Base-by-base conservation (phyloP, 2,113 vertebrate genomes). In the Nestor notabilis region DNA sequence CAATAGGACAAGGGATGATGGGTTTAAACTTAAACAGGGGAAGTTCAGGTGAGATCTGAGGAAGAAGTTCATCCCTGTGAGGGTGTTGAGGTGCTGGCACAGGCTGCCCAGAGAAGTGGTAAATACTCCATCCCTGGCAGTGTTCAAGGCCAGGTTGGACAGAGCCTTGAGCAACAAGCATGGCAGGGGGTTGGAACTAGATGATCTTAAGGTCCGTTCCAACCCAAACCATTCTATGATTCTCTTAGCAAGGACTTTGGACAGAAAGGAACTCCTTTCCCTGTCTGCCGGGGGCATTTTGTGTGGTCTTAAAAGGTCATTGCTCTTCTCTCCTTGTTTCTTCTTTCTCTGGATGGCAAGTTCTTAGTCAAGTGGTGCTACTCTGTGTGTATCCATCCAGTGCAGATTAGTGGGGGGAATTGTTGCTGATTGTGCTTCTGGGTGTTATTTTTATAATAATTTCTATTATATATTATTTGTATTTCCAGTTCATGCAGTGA, bases 391-490 rank as follows among this genome's bases (percentile, higher is more conserved):
- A 68, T 63, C 37, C 74, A 56, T 39, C 87, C 66, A 44, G 44
- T 2, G 8, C 33, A 79, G 77, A 69, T 63, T 49, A n/a, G 52
- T 0, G 6, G 76, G 41, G 37, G 78, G 21, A 91, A 61, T 53
- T 87, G 84, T 64, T 85, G 25, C 66, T 77, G 75, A 65, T 52
- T 82, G 39, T 84, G 61, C 78, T 89, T 66, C 70, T 68, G 61
- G 49, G 53, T 58, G 20, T 79, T 79, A 76, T 91, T 96, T 87
- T 83, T 58, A 43, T 75, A 70, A 43, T 60, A 60, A 75, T 70
- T 87, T 91, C 81, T 75, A 64, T 85, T 79, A 15, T 24, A 5
- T 58, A 10, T 58, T 58, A 58, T 35, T 35, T 58, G 56, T 35
- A 58, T 58, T 24, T 24, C 56, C 33, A 23, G 24, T 79, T 92